phyloP scores from a whole-genome alignment of 1,140 invertebrate species.

The Drosophila mayri region DNA sequence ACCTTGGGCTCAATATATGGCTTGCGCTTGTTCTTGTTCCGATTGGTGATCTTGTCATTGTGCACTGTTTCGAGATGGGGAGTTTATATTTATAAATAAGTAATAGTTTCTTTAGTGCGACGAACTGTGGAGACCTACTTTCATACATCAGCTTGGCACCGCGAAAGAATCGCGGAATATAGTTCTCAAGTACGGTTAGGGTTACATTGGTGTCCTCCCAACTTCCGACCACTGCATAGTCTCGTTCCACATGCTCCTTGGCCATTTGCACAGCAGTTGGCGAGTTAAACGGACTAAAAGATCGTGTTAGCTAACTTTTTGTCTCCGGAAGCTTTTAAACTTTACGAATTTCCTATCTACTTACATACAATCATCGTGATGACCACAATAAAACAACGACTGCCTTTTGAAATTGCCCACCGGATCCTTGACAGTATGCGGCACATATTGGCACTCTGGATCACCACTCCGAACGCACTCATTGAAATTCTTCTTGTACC shows the following conservation, averaged over 20 bases:
- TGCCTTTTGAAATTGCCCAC: constrained; percentile 92
- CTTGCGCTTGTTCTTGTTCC: constrained; percentile 81
- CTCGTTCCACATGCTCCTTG: constrained; percentile 92
- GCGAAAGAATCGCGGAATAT: constrained; percentile 92
- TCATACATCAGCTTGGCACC: constrained; percentile 87
- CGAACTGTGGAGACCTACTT: constrained; percentile 55
- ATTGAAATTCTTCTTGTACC: constrained; percentile 96
- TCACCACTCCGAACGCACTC: constrained; percentile 93
- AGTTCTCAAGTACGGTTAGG: constrained; percentile 92
- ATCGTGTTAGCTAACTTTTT: constrained; percentile 9
- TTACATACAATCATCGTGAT: constrained; percentile 93
- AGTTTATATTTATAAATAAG: not conserved
- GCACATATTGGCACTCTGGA: constrained; percentile 93
- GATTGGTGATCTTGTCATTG: constrained; percentile 72
- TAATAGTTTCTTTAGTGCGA: too few species aligned
- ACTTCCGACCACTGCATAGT: constrained; percentile 95
- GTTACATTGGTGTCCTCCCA: constrained; percentile 94
- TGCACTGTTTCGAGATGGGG: constrained; percentile 53
- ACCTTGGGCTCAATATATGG: constrained; percentile 90
- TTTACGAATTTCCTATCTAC: constrained; percentile 75
- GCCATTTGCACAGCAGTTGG: constrained; percentile 92
- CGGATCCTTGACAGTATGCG: constrained; percentile 92
- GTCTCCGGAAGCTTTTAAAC: not conserved
- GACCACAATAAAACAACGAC: constrained; percentile 95
- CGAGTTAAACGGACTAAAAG: constrained; percentile 93